Evolutionary conservation across 2,797 vertebrate species (phyloP), one percentile per base, ranked within the genome.

Genomic region (Anguilla anguilla): DNA sequence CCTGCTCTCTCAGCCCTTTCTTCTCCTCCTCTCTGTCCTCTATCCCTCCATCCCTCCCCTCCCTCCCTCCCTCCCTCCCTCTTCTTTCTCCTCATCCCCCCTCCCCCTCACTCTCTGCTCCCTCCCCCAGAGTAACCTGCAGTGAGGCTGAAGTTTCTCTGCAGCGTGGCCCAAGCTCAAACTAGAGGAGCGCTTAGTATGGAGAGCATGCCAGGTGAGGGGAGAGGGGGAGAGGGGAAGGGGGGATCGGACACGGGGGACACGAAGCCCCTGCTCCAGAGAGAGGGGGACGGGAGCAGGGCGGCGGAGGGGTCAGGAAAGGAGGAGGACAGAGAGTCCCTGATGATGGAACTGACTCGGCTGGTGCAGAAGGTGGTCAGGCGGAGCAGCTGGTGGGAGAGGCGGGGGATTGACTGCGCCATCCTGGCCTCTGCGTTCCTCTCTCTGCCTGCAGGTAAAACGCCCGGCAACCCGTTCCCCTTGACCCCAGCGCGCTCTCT

Each of bases 351-450:
- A 91, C 94, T 96, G 19, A 94, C 95, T 0, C 89, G 92, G 87
- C 90, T 93, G 91, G 95, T 96, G 74, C 94, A 89, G 90, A 90
- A 85, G 19, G 92, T 94, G 89, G 95, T 95, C 92, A 91, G 88
- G 89, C 89, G 87, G 85, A 96, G 96, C 93, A 95, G 94, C 89
- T 96, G 96, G 96, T 96, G 96, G 96, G 95, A 96, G 67, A 94
- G 92, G 87, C 94, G 92, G 13, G 96, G 96, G 0, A 57, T 95
- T 84, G 96, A 96, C 85, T 91, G 92, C 92, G 86, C 92, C 89
- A 93, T 96, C 89, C 93, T 97, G 0, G 35, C 89, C 51, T 88
- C 94, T 91, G 95, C 94, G 90, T 87, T 96, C 81, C 92, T 96
- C 6, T 86, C 91, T 55, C 84, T 96, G 39, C 95, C 95, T 0